phyloP scores from a whole-genome alignment of 2,888 invertebrate species.

The Leucophenga montana region DNA sequence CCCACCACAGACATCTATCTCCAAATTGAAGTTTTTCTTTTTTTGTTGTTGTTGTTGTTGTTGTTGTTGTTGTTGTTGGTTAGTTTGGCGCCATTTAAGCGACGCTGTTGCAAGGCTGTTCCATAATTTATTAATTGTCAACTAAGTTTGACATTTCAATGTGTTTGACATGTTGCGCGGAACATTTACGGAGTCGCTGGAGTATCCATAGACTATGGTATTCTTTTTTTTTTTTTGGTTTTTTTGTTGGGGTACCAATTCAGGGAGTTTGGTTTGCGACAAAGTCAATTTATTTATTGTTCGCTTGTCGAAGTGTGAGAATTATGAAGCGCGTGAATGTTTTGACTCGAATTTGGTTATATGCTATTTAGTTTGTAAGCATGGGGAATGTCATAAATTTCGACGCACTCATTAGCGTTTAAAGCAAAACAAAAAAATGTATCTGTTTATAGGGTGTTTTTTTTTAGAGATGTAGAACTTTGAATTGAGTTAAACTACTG shows the following conservation, averaged over 20 bases:
- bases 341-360: slow-evolving; percentile 33
- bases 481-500: too few relatives aligned
- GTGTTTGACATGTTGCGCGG: slow-evolving; percentile 53
- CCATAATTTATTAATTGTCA: slow-evolving; percentile 72
- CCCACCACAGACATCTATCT: neutral
- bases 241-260: neutral
- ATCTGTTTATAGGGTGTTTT: too few relatives aligned
- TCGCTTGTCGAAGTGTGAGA: slow-evolving; percentile 71
- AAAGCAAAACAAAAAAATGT: slow-evolving; percentile 22
- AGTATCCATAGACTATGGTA: too few relatives aligned
- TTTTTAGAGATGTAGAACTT: too few relatives aligned
- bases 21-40: slow-evolving; percentile 3
- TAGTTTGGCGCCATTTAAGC: slow-evolving; percentile 69
- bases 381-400: slow-evolving; percentile 66
- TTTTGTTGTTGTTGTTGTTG: too few relatives aligned
- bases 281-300: slow-evolving; percentile 59
- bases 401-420: slow-evolving; percentile 66
- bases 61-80: too few relatives aligned
- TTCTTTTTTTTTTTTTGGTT: too few relatives aligned
- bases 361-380: slow-evolving; percentile 15
- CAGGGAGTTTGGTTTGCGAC: slow-evolving; percentile 21
- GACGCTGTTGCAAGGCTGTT: slow-evolving; percentile 40
- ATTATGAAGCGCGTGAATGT: slow-evolving; percentile 54
- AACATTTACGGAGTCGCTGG: neutral
- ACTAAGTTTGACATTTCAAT: slow-evolving; percentile 72